Percentiles rank a stretch among this genome's conserved stretches.
Evolutionary conservation across 2,113 vertebrate genomes (phyloP).

Genomic region (Puntigrus tetrazona): DNA sequence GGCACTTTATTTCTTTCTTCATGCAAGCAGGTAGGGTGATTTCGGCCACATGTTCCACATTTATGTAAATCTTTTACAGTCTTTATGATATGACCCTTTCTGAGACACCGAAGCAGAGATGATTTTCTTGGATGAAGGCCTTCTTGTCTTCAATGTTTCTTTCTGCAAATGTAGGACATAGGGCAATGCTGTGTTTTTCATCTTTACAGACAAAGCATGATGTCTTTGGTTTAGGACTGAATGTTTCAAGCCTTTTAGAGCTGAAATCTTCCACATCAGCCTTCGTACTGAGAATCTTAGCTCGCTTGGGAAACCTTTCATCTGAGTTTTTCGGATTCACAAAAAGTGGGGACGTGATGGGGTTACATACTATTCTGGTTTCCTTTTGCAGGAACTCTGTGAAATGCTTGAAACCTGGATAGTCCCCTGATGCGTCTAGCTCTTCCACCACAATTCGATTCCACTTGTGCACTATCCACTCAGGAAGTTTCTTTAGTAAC

Average conservation of each 20-base stretch:
- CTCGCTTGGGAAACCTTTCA: background rate
- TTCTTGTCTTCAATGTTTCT: conserved; percentile 12
- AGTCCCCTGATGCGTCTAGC: conserved; percentile 26
- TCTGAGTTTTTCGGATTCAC: background rate
- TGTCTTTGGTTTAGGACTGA: background rate
- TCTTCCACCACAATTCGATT: conserved; percentile 10
- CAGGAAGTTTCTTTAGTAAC: background rate
- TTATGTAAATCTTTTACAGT: no score
- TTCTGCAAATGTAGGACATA: conserved; percentile 39
- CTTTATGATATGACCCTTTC: no score
- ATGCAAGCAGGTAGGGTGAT: no score
- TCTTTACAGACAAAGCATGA: conserved; percentile 33
- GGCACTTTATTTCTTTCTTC: no score
- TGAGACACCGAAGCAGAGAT: no score
- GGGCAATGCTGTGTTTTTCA: conserved; percentile 36
- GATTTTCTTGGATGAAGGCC: background rate
- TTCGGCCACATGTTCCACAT: no score
- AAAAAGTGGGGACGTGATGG: background rate
- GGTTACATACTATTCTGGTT: background rate
- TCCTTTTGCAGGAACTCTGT: conserved; percentile 31
- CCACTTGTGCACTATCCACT: conserved; percentile 4
- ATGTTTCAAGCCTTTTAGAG: background rate
- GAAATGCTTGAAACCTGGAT: no score
- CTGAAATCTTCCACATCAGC: background rate
- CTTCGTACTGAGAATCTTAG: background rate